phyloP scores from a whole-genome alignment of 2,113 vertebrate genomes.

The Phalacrocorax aristotelis region DNA sequence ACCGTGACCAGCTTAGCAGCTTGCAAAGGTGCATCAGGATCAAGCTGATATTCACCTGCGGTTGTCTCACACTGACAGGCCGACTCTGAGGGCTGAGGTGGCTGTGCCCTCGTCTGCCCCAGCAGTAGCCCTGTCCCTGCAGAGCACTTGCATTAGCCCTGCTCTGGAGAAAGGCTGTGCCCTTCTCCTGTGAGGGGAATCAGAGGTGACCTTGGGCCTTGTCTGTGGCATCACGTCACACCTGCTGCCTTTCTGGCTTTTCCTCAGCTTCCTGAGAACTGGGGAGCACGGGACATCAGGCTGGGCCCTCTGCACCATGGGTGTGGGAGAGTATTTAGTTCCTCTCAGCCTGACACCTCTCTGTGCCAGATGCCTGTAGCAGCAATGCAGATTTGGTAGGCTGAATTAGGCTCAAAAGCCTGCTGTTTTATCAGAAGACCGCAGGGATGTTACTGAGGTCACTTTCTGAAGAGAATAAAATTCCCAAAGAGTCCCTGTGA shows the following conservation, averaged over 20 bases:
- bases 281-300: rapidly evolving
- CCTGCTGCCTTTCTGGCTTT: background rate
- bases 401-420: background rate
- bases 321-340: background rate
- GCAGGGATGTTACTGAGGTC: background rate
- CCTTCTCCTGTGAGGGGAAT: background rate
- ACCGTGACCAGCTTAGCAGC: background rate
- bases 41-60: background rate
- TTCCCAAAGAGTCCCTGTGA: background rate
- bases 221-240: background rate
- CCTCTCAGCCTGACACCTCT: background rate
- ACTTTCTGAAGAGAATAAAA: background rate
- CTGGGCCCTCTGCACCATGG: rapidly evolving
- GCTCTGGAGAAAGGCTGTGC: background rate
- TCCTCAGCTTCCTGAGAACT: background rate
- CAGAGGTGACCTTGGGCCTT: rapidly evolving
- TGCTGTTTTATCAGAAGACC: background rate
- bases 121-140: background rate
- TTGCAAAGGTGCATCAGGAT: background rate
- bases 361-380: background rate
- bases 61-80: background rate
- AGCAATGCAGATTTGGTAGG: background rate
- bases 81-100: background rate
- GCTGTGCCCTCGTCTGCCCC: rapidly evolving
- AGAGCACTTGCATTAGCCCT: rapidly evolving